Percentiles rank a stretch among this genome's conserved stretches.
These are phyloP conservation scores for Desmophyllum pertusum DNA, from an alignment of 92 coral and sea anemone species.

Conservation along the genomic window DNA sequence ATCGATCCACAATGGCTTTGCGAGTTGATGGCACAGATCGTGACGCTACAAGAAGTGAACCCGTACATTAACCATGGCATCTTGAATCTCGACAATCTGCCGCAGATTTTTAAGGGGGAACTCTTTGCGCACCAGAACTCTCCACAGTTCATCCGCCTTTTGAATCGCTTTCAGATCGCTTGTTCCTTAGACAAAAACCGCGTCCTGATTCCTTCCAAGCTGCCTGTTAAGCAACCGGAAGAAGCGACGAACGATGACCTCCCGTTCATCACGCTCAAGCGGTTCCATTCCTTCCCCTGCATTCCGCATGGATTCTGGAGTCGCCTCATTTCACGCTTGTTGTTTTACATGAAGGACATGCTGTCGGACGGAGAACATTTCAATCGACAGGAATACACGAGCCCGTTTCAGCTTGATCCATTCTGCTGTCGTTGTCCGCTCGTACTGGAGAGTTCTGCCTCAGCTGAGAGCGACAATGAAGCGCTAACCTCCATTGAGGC, in stretches of 20 bases:
- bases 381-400: slow-evolving; percentile 14
- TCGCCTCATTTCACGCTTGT: slow-evolving; percentile 86
- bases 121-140: slow-evolving; percentile 73
- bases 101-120: slow-evolving; percentile 72
- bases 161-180: slow-evolving; percentile 94
- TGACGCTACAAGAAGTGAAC: slow-evolving; percentile 77
- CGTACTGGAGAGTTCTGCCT: not conserved
- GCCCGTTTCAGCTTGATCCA: slow-evolving; percentile 78
- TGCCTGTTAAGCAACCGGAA: slow-evolving; percentile 80
- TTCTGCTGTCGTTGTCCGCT: slow-evolving; percentile 79
- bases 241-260: slow-evolving; percentile 65
- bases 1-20: slow-evolving; percentile 98
- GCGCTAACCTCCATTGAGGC: slow-evolving; percentile 3
- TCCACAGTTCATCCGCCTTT: slow-evolving; percentile 86
- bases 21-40: slow-evolving; percentile 91
- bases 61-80: slow-evolving; percentile 80
- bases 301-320: slow-evolving; percentile 96
- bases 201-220: slow-evolving; percentile 92
- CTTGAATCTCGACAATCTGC: slow-evolving; percentile 57
- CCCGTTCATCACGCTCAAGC: slow-evolving; percentile 81
- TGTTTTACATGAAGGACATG: slow-evolving; percentile 93
- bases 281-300: slow-evolving; percentile 82
- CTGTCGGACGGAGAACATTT: slow-evolving; percentile 36
- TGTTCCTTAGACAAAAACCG: slow-evolving; percentile 91
- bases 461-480: slow-evolving; percentile 21